Base-by-base conservation (phyloP, 2,113 vertebrate species). In the Argyrosomus japonicus region DNA sequence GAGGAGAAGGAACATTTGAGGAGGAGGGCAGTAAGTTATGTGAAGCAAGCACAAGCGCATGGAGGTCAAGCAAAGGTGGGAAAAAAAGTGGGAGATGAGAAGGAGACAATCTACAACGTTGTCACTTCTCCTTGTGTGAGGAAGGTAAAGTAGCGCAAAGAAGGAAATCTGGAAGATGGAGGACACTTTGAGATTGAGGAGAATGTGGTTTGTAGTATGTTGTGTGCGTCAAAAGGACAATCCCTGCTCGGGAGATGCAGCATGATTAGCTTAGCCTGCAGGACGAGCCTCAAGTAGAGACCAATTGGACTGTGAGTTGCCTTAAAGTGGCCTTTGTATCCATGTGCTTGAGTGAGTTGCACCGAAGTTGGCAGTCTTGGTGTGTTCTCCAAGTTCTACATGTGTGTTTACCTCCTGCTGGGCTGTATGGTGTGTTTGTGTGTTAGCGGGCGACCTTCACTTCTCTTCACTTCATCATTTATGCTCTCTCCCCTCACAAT, bases 331-430 rank as follows among this genome's bases (percentile, higher is more conserved):
- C 32, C 32, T 32, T 32, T 32, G 32, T 32, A 32, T 6, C 32
- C 6, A 32, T 32, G 32, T 32, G 29, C 17, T 65, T 13, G 63
- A 56, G 19, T 40, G 9, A 48, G 23, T 68, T 29, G n/a, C 9
- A 8, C 53, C 11, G 14, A 21, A 27, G 23, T 19, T 73, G 36
- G 6, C 48, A 62, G 27, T 62, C 27, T 65, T 61, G 32, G 69
- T 50, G 61, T 32, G 48, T 76, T 75, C 47, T 62, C 62, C 64
- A 68, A 84, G 21, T 65, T 50, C 15, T 64, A 15, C 61, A 19
- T 63, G 65, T 68, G 74, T 75, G 68, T 68, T 80, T 51, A 69
- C 75, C 84, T 77, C 79, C 73, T 85, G 75, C 68, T 58, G 69
- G 25, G 40, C 67, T 54, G 9, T 56, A 77, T 79, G 68, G 63